Conservation (phyloP, 2,797 vertebrate genomes). For the Pseudomugil tenellus region DNA sequence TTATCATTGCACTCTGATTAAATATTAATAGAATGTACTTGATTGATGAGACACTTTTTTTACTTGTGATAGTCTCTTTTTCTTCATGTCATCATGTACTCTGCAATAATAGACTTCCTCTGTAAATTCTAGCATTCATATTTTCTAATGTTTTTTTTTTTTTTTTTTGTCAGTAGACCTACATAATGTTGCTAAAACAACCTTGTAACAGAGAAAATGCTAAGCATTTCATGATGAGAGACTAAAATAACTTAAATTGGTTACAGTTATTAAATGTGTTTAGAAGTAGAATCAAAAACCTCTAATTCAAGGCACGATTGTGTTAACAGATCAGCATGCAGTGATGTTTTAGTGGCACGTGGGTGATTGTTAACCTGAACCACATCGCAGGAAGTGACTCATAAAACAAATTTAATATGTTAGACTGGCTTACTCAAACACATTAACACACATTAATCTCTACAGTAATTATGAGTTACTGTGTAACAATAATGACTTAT, state of each 20-base stretch:
- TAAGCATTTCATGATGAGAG: not conserved
- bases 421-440: slow-evolving; percentile 44
- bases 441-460: slow-evolving; percentile 68
- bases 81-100: not conserved
- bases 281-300: slow-evolving; percentile 34
- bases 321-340: slow-evolving; percentile 34
- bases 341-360: slow-evolving; percentile 26
- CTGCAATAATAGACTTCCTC: slow-evolving; percentile 1
- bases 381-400: slow-evolving; percentile 27
- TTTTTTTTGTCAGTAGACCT: not conserved
- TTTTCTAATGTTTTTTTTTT: not conserved
- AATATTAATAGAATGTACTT: slow-evolving; percentile 65
- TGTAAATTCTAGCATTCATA: not conserved
- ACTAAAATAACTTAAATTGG: slow-evolving; percentile 47
- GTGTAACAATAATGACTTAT: slow-evolving; percentile 39
- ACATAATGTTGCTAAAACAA: not conserved
- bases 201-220: not conserved
- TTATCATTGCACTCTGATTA: slow-evolving; percentile 52
- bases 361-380: slow-evolving; percentile 32
- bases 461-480: slow-evolving; percentile 59
- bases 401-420: slow-evolving; percentile 53
- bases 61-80: no score
- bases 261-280: slow-evolving; percentile 42
- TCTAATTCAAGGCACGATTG: no score
- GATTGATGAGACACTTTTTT: slow-evolving; percentile 56